These are phyloP conservation scores for Archilochus colubris DNA, from an alignment of 2,113 vertebrate genomes.

Conservation along the genomic window DNA sequence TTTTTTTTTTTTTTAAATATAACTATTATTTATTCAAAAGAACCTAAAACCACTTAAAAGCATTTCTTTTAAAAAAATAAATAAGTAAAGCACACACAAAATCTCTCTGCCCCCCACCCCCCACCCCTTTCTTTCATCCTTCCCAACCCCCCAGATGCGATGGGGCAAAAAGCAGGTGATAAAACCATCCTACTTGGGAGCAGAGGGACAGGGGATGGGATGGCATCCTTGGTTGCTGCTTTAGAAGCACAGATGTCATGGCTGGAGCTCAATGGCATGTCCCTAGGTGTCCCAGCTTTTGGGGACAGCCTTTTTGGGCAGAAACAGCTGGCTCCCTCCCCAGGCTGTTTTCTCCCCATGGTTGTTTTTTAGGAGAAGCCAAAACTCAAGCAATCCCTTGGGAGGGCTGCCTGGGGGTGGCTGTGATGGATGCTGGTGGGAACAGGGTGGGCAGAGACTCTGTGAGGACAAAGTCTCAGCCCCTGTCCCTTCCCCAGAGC, in stretches of 20 bases:
- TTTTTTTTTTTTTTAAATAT: neutral
- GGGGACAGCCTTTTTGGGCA: neutral
- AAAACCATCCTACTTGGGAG: neutral
- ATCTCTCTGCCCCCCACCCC: neutral
- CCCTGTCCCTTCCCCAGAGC: neutral
- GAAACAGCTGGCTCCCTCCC: rapidly evolving
- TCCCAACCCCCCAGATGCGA: neutral
- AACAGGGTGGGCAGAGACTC: neutral
- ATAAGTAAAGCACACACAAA: conserved; percentile 48
- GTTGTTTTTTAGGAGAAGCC: neutral
- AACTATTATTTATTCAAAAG: conserved; percentile 59
- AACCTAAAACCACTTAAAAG: conserved; percentile 56
- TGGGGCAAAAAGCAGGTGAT: neutral
- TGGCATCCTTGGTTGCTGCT: rapidly evolving
- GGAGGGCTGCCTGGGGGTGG: neutral
- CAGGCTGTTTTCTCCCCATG: neutral
- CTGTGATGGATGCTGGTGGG: neutral
- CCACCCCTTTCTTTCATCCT: neutral
- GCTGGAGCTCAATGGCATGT: neutral
- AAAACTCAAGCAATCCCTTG: neutral
- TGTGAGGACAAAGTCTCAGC: rapidly evolving
- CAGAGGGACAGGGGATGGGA: neutral
- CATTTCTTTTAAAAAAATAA: conserved; percentile 52
- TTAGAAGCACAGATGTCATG: neutral
- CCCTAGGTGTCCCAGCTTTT: rapidly evolving